Evolutionary conservation across 2,888 invertebrate genomes (phyloP).

Genomic region (Andrena flavipes): DNA sequence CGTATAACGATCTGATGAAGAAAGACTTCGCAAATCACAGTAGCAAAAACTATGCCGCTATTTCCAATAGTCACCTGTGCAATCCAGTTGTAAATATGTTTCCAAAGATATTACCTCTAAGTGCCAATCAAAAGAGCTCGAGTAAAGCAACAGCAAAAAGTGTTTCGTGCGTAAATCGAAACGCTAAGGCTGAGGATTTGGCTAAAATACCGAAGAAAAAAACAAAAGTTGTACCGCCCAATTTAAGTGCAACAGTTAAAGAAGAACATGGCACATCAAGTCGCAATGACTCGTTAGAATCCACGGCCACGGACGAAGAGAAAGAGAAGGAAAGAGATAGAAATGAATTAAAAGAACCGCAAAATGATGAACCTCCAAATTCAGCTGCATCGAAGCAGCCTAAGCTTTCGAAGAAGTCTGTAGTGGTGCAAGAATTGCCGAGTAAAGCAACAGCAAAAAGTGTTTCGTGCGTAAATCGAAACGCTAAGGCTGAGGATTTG

Average conservation of each 20-base stretch:
- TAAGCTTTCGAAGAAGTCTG: no score
- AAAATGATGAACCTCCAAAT: constrained; percentile 26
- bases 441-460: constrained; percentile 20
- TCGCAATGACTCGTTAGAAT: constrained; percentile 12
- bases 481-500: background rate
- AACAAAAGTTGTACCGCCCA: background rate
- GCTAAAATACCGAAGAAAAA: constrained; percentile 9
- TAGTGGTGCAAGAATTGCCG: no score
- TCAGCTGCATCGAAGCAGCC: constrained; percentile 17
- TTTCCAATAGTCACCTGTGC: constrained; percentile 65
- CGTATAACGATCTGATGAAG: constrained; percentile 43
- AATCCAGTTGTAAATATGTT: constrained; percentile 78
- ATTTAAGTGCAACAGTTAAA: constrained; percentile 18
- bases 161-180: constrained; percentile 14
- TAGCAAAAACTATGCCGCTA: constrained; percentile 11
- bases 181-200: background rate
- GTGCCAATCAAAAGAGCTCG: constrained; percentile 28
- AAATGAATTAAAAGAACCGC: constrained; percentile 22
- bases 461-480: constrained; percentile 14
- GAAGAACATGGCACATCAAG: background rate
- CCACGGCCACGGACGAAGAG: background rate
- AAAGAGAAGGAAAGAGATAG: background rate
- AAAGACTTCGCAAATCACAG: constrained; percentile 23
- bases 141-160: constrained; percentile 20
- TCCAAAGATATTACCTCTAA: constrained; percentile 64